Base-by-base conservation (phyloP, 2,797 vertebrate genomes). In the Menidia menidia region DNA sequence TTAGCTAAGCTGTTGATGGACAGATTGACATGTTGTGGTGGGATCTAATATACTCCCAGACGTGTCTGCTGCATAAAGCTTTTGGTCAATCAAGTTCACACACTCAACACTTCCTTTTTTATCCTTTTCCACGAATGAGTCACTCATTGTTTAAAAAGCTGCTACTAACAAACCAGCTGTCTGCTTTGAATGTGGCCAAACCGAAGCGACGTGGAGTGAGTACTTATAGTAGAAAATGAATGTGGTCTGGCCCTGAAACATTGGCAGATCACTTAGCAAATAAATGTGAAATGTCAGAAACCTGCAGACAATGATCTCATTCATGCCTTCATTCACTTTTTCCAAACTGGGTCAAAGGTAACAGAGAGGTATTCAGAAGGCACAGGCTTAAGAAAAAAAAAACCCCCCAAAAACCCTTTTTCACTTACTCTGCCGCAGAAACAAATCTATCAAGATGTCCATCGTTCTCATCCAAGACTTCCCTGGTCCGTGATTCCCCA, bases 401-500 rank as follows among this genome's bases (percentile, higher is more conserved):
- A 42, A n/a, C n/a, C n/a, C n/a, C n/a, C n/a, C 13, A 33, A 1
- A n/a, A 32, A 6, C 31, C 47, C 3, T 1, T 19, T 15, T 64
- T 35, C 35, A 96, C 97, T 96, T 82, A 98, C 97, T 97, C 97
- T 4, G 98, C 98, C 4, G 98, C 98, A 0, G 98, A 99, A 13
- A 99, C 97, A 57, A 99, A 99, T 92, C 96, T 94, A 86, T 98
- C 95, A 0, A 99, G 94, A 6, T 94, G 97, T 0, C 98, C 97
- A 0, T 99, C 98, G 0, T 97, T 99, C 88, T 98, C 97, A 0
- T 97, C 98, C 78, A 99, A 91, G 61, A 99, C 98, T 68, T 99
- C 98, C 64, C 98, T 94, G 55, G 98, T 99, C 19, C 98, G 96
- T 0, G 97, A 98, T 89, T 99, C 98, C 0, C 98, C 98, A 0